These are phyloP conservation scores for Sebastolobus altivelis DNA, from an alignment of 2,797 vertebrate genomes.

Conservation along the genomic window DNA sequence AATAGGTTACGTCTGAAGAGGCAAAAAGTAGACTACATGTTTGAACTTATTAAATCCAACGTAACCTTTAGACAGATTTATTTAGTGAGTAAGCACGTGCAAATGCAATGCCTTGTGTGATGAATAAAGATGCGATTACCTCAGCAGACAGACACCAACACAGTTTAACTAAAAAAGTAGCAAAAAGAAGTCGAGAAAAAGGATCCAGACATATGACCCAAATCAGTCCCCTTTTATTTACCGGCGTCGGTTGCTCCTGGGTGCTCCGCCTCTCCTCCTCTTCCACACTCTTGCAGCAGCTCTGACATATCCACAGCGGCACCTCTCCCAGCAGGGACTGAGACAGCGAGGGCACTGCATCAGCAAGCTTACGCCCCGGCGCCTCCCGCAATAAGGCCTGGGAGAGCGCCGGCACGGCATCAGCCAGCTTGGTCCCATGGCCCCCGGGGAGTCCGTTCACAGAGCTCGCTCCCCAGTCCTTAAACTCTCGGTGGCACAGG, in stretches of 20 bases:
- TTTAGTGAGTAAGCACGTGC: slow-evolving; percentile 2
- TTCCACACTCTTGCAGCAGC: slow-evolving; percentile 97
- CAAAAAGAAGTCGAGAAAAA: slow-evolving; percentile 20
- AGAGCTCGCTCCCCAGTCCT: slow-evolving; percentile 94
- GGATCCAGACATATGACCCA: slow-evolving; percentile 36
- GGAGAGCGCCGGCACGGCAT: slow-evolving; percentile 92
- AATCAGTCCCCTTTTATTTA: slow-evolving; percentile 79
- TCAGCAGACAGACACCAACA: background rate
- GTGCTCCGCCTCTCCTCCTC: slow-evolving; percentile 95
- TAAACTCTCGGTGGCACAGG: slow-evolving; percentile 96
- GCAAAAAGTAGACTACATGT: background rate
- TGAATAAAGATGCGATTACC: slow-evolving; percentile 6
- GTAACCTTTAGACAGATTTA: background rate
- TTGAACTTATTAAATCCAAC: slow-evolving; percentile 9
- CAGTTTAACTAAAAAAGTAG: slow-evolving; percentile 14
- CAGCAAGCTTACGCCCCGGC: slow-evolving; percentile 91
- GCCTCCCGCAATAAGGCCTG: slow-evolving; percentile 95
- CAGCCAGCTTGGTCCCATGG: slow-evolving; percentile 89
- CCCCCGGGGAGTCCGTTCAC: slow-evolving; percentile 91
- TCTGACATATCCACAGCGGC: slow-evolving; percentile 99
- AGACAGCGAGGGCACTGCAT: slow-evolving; percentile 95
- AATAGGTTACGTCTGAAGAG: background rate
- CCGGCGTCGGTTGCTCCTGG: slow-evolving; percentile 92
- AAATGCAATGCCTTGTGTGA: slow-evolving; percentile 3
- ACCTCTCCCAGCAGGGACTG: slow-evolving; percentile 98